Evolutionary conservation across 2,113 vertebrate species (phyloP), one percentile per base, ranked within the genome.

Genomic region (Antigone vipio): DNA sequence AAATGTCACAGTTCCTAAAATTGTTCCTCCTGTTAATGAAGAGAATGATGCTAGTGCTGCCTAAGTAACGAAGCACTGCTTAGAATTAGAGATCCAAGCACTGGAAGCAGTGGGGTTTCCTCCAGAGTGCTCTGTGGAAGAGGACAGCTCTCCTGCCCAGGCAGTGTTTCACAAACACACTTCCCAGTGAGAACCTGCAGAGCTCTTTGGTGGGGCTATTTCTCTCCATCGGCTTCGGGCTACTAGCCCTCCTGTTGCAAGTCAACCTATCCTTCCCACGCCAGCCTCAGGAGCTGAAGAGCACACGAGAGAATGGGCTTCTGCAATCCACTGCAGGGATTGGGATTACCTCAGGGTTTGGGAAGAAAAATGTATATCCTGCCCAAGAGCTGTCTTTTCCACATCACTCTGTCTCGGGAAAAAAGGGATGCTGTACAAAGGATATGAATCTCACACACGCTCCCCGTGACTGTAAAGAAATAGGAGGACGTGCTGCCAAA

Each of bases 201-300:
- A 24, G 30, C 30, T 73, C 79, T 76, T 58, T 75, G 68, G 42
- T 63, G 29, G 7, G 17, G 2, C 32, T 67, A 29, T 64, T 35
- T 40, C 62, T 88, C 64, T 78, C 45, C 22, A 16, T 21, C 49
- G 40, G 10, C 73, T 72, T 76, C 55, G 67, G 40, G n/a, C 29
- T 72, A 64, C 40, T 9, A 32, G 23, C 6, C 7, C 26, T 91
- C 40, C 60, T 81, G 15, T 55, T 77, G 19, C 55, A 47, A 71
- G 38, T 40, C 38, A 74, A n/a, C 0, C 0, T n/a, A 29, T n/a
- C 30, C 16, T 44, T 62, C n/a, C 55, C 29, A 18, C 0, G 0
- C 40, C 26, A 95, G 55, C 32, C n/a, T 80, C 38, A 42, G 49
- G 44, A 90, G 30, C 53, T 34, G 30, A 92, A 88, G 20, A 72